These are phyloP conservation scores for Tetraodon nigroviridis DNA, from an alignment of 2,113 vertebrate genomes.

Conservation along the genomic window DNA sequence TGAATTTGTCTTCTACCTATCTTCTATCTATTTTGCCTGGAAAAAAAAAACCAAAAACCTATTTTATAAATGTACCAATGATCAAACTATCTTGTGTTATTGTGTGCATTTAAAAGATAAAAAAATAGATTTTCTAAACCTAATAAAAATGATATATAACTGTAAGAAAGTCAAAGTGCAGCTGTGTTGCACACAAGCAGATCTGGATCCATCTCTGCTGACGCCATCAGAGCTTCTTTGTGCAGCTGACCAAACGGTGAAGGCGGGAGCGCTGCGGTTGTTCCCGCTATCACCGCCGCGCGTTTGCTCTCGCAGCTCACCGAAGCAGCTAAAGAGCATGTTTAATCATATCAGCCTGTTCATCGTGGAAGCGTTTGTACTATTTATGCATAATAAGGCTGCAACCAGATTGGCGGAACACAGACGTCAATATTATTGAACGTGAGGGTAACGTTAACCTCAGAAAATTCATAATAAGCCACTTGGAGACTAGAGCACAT, in stretches of 20 bases:
- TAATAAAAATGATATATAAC: constrained; percentile 25
- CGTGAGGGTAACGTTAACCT: constrained; percentile 10
- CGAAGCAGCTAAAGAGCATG: constrained; percentile 6
- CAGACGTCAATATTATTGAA: constrained; percentile 23
- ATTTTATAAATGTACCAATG: no score
- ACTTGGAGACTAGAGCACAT: constrained; percentile 1
- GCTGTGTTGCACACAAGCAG: constrained; percentile 12
- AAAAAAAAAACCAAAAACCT: no score
- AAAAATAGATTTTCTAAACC: not conserved
- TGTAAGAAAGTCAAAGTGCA: constrained; percentile 42
- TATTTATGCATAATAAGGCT: no score
- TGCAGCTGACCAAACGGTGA: constrained; percentile 68
- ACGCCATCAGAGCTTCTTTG: constrained; percentile 51
- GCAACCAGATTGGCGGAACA: not conserved
- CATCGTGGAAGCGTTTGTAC: not conserved
- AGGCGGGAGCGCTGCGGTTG: constrained; percentile 23
- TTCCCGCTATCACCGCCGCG: constrained; percentile 47
- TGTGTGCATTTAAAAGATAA: no score
- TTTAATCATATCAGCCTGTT: constrained; percentile 18
- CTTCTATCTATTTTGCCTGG: no score
- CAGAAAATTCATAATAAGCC: constrained; percentile 39
- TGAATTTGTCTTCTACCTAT: no score
- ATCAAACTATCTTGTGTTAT: no score
- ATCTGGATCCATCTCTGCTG: constrained; percentile 46
- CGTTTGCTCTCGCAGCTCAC: constrained; percentile 24